Percentiles rank a stretch among this genome's conserved stretches.
phyloP scores from a whole-genome alignment of 2,888 invertebrate species.

The Deroplatys truncata region DNA sequence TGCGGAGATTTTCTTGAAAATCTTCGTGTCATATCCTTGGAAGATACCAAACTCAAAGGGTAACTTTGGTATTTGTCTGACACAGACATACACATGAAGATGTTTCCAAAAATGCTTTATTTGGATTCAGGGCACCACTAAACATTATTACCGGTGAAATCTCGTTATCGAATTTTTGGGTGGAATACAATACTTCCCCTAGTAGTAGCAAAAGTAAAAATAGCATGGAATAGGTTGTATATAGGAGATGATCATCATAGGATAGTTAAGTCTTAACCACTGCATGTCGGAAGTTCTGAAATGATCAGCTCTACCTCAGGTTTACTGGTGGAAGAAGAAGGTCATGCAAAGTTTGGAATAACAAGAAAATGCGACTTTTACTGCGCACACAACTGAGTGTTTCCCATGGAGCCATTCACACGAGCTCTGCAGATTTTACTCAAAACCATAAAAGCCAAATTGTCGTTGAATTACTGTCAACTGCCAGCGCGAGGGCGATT shows the following conservation, averaged over 20 bases:
- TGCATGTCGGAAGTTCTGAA: background rate
- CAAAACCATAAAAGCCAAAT: background rate
- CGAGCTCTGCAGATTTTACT: background rate
- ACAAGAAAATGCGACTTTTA: background rate
- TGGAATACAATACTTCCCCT: no score
- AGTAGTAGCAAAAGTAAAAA: no score
- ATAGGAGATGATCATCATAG: background rate
- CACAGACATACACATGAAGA: no score
- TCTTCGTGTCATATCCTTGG: no score
- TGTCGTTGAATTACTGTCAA: background rate
- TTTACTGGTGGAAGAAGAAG: background rate
- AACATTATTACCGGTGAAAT: no score
- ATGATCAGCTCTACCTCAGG: background rate
- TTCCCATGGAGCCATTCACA: background rate
- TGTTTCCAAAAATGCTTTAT: no score
- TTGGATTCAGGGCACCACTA: no score
- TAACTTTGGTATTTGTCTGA: no score
- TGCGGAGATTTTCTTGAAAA: no score
- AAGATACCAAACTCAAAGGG: no score
- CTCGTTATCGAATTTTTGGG: no score
- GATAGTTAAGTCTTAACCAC: background rate
- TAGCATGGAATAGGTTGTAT: no score
- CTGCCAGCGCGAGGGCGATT: background rate
- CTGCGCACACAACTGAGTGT: background rate
- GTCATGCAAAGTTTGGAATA: background rate